phyloP scores from a whole-genome alignment of 1,140 invertebrate species.

The Pinna nobilis region DNA sequence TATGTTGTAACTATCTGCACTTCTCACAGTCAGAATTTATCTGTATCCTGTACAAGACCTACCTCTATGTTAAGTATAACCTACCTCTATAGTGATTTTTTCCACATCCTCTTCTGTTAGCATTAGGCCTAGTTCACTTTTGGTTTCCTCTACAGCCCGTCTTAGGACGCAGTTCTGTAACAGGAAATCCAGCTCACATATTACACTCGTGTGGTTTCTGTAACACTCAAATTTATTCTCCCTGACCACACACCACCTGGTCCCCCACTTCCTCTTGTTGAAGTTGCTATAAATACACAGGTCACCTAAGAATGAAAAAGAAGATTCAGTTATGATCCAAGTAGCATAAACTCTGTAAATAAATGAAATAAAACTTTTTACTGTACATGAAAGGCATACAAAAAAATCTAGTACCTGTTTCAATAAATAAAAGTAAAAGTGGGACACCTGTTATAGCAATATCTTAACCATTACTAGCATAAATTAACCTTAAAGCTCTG shows the following conservation, averaged over 20 bases:
- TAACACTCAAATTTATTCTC: slow-evolving; percentile 66
- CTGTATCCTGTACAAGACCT: too few species aligned
- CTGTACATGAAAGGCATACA: neutral
- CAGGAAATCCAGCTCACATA: slow-evolving; percentile 64
- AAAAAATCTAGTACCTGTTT: too few species aligned
- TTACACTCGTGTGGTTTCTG: slow-evolving; percentile 46
- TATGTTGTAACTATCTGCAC: too few species aligned
- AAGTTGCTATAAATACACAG: slow-evolving; percentile 67
- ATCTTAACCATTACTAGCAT: too few species aligned
- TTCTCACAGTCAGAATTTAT: too few species aligned
- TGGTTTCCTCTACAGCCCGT: slow-evolving; percentile 62
- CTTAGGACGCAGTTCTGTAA: slow-evolving; percentile 59
- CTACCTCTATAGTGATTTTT: slow-evolving; percentile 69
- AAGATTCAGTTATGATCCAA: too few species aligned
- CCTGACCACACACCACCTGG: slow-evolving; percentile 64
- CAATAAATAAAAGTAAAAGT: too few species aligned
- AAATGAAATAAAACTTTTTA: neutral
- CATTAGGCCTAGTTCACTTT: slow-evolving; percentile 64
- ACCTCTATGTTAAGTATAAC: too few species aligned
- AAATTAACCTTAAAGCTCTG: too few species aligned
- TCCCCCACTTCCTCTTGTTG: slow-evolving; percentile 65
- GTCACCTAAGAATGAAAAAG: slow-evolving; percentile 50
- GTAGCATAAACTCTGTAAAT: too few species aligned
- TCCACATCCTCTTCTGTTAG: slow-evolving; percentile 57
- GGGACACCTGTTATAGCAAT: too few species aligned